Percentiles rank a stretch among this genome's conserved stretches.
Evolutionary conservation across 2,797 vertebrate genomes (phyloP).

Genomic region (Acanthopagrus latus): DNA sequence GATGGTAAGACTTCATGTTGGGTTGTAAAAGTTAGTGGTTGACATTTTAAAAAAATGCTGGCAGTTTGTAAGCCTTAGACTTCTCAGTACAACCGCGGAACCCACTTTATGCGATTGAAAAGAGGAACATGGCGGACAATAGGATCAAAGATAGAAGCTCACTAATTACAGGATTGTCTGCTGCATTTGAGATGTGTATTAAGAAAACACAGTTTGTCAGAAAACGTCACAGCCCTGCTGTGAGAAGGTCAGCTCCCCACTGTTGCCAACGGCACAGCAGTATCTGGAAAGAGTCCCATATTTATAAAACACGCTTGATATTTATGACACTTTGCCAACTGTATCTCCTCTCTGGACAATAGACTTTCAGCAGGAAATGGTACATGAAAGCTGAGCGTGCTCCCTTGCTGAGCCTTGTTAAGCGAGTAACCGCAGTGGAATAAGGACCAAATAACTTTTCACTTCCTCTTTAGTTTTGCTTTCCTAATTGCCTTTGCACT

Average conservation of each 20-base stretch:
- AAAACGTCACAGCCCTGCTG: neutral
- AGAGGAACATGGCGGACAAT: slow-evolving; percentile 4
- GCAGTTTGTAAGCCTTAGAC: neutral
- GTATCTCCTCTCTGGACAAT: slow-evolving; percentile 2
- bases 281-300: slow-evolving; percentile 23
- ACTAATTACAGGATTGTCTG: neutral
- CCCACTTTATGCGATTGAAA: neutral
- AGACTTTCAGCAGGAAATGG: neutral
- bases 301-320: slow-evolving; percentile 17
- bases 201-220: slow-evolving; percentile 16
- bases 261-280: slow-evolving; percentile 8
- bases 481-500: neutral
- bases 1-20: neutral
- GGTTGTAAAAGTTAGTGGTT: neutral
- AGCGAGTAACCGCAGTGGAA: slow-evolving; percentile 6
- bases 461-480: neutral
- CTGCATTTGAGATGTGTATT: slow-evolving; percentile 9
- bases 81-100: neutral
- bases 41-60: neutral
- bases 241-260: slow-evolving; percentile 6
- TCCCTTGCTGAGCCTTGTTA: neutral
- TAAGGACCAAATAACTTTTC: slow-evolving; percentile 6
- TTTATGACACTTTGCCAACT: slow-evolving; percentile 19
- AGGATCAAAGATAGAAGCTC: neutral
- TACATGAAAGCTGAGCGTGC: slow-evolving; percentile 11